Conservation (phyloP, 2,797 vertebrate genomes). For the Galago senegalensis region DNA sequence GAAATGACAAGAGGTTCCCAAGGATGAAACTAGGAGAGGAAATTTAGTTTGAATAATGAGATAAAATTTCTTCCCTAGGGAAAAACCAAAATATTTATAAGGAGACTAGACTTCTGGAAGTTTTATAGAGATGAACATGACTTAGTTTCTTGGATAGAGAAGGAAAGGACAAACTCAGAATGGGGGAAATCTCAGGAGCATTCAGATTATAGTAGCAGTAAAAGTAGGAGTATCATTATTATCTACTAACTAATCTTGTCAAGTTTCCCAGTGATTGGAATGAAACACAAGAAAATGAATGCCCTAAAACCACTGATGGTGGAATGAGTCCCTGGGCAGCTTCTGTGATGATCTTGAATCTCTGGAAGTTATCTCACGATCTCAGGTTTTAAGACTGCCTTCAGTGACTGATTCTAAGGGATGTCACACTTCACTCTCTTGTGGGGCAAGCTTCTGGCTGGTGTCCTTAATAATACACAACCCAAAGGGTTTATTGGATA, state of each 20-base stretch:
- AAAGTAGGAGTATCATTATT: conserved; percentile 61
- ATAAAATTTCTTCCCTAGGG: conserved; percentile 21
- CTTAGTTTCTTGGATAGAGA: conserved; percentile 50
- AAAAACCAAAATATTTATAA: conserved; percentile 45
- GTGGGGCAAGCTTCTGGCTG: neutral
- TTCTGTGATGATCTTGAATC: neutral
- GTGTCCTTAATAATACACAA: neutral
- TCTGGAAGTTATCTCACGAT: conserved; percentile 25
- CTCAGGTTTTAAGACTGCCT: neutral
- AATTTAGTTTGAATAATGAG: conserved; percentile 48
- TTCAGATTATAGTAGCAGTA: conserved; percentile 31
- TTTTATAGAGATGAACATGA: conserved; percentile 22
- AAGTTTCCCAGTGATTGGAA: conserved; percentile 61
- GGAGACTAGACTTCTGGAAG: neutral
- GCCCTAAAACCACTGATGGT: neutral
- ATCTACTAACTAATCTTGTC: conserved; percentile 58
- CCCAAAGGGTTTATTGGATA: neutral
- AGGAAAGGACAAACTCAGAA: neutral
- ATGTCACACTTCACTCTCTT: neutral
- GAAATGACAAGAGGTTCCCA: neutral
- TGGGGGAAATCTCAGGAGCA: neutral
- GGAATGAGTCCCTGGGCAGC: conserved; percentile 21
- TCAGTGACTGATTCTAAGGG: neutral
- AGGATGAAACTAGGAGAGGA: conserved; percentile 26
- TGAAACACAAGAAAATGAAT: conserved; percentile 51